Percentiles rank a stretch among this genome's conserved stretches.
Conservation (phyloP, 2,888 invertebrate genomes). For the Aphodius granarius region DNA sequence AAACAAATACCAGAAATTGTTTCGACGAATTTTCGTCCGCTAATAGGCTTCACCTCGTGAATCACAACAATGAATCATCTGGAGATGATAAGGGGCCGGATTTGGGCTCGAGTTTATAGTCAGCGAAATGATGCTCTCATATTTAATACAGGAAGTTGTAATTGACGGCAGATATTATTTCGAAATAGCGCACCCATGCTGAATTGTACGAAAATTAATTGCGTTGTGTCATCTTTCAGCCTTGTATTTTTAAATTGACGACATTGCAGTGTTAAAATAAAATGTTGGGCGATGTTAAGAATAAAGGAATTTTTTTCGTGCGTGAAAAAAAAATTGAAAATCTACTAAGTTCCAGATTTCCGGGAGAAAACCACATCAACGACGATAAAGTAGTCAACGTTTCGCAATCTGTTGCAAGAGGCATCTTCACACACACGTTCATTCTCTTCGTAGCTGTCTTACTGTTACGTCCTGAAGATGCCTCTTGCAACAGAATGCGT, state of each 20-base stretch:
- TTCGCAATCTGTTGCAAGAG: no score
- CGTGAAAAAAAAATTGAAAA: no score
- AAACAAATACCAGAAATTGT: constrained; percentile 4
- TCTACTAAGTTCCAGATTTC: no score
- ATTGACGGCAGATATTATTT: neutral
- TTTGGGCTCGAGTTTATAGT: neutral
- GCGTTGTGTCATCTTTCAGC: neutral
- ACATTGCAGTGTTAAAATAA: no score
- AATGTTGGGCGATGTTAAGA: no score
- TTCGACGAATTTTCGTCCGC: constrained; percentile 8
- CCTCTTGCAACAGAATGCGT: no score
- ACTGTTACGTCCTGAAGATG: no score
- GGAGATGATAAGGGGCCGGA: neutral
- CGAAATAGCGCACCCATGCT: neutral
- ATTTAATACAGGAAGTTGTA: neutral
- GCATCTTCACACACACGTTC: no score
- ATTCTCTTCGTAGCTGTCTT: no score
- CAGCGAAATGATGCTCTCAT: neutral
- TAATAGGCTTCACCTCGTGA: constrained; percentile 6
- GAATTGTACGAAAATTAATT: neutral
- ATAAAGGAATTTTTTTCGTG: no score
- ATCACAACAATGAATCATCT: neutral
- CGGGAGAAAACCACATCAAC: no score
- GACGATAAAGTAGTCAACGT: no score
- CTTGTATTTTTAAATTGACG: neutral